Percentiles rank a stretch among this genome's conserved stretches.
Conservation (phyloP, 2,797 vertebrate genomes). For the Garrulus glandarius region DNA sequence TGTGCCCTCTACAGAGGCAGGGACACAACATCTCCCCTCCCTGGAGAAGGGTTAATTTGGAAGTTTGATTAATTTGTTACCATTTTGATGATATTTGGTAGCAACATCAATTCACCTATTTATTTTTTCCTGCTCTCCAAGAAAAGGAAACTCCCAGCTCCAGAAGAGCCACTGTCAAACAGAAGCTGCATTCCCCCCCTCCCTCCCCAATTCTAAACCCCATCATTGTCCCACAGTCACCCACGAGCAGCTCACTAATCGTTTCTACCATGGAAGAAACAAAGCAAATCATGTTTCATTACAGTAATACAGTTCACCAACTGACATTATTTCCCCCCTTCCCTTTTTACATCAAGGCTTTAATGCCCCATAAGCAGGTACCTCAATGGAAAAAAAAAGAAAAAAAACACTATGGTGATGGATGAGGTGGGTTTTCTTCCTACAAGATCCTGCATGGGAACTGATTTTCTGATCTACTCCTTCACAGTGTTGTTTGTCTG, state of each 20-base stretch:
- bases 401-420: constrained; percentile 51
- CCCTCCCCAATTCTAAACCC: background rate
- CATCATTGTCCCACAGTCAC: background rate
- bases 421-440: constrained; percentile 41
- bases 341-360: background rate
- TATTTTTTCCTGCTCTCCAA: background rate
- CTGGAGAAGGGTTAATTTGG: background rate
- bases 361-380: background rate
- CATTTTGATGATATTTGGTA: background rate
- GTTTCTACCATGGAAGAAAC: background rate
- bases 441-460: background rate
- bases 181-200: background rate
- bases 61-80: background rate
- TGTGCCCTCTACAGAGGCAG: background rate
- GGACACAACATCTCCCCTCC: background rate
- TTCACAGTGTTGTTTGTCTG: background rate
- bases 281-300: background rate
- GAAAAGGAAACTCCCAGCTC: background rate
- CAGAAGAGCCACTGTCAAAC: background rate
- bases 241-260: background rate
- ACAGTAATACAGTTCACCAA: background rate
- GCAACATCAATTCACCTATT: background rate
- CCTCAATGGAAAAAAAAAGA: background rate
- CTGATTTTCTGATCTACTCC: background rate
- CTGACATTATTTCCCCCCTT: background rate